Evolutionary conservation across 2,113 vertebrate species (phyloP).

Genomic region (Xenotilapia caudafasciata): DNA sequence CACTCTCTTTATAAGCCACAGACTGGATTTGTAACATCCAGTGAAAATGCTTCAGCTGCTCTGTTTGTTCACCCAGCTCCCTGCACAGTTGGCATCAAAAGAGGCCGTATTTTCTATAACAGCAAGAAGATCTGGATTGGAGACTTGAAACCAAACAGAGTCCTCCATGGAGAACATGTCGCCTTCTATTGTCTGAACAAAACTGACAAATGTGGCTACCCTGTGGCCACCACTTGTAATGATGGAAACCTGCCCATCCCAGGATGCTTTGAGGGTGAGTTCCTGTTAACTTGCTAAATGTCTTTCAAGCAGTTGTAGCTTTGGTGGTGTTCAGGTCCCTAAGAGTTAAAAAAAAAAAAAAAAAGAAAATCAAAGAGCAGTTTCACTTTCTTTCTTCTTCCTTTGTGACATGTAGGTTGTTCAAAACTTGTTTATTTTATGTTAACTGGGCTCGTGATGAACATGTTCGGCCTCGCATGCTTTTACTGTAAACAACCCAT

Average conservation of each 20-base stretch:
- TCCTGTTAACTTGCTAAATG: background rate
- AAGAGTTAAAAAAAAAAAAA: accelerated
- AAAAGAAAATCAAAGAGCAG: background rate
- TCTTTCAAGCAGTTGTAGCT: background rate
- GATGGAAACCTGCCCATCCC: conserved; percentile 78
- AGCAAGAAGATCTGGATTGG: conserved; percentile 74
- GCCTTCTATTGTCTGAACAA: conserved; percentile 84
- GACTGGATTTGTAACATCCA: background rate
- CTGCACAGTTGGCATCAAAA: conserved; percentile 76
- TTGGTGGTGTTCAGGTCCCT: background rate
- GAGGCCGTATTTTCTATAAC: conserved; percentile 80
- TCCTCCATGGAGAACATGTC: conserved; percentile 75
- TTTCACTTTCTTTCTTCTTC: background rate
- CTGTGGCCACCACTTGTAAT: conserved; percentile 67
- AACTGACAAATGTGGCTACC: conserved; percentile 79
- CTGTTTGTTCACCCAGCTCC: conserved; percentile 67
- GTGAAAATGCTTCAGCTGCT: background rate
- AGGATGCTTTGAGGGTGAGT: conserved; percentile 79
- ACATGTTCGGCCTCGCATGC: background rate
- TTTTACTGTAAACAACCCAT: background rate
- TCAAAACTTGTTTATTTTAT: background rate
- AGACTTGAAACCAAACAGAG: conserved; percentile 73
- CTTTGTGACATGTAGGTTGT: background rate
- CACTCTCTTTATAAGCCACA: background rate
- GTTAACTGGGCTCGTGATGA: background rate